Percentiles rank a stretch among this genome's conserved stretches.
phyloP scores from a whole-genome alignment of 2,113 vertebrate species.

The Stomatorhinus ivindoensis region DNA sequence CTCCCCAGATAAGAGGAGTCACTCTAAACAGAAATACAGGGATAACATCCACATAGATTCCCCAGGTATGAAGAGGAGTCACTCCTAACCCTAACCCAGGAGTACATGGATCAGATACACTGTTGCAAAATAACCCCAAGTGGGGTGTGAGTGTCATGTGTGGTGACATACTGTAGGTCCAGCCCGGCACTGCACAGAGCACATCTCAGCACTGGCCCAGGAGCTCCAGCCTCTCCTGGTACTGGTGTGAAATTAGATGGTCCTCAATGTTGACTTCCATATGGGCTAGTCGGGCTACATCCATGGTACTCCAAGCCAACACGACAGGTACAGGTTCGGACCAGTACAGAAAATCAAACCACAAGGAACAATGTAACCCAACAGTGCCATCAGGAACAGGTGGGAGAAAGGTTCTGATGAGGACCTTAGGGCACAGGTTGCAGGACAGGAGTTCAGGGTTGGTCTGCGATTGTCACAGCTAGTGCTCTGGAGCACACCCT shows the following conservation, averaged over 20 bases:
- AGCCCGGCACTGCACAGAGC: not conserved
- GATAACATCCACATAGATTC: constrained; percentile 10
- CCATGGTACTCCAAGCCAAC: not conserved
- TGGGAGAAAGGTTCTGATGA: not conserved
- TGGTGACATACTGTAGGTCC: not conserved
- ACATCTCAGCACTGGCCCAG: not conserved
- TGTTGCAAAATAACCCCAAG: not conserved
- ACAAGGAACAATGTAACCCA: not conserved
- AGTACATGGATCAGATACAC: constrained; percentile 7
- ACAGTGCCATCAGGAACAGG: not conserved
- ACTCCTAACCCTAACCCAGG: constrained; percentile 30
- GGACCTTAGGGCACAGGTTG: not conserved
- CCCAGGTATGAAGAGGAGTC: constrained; percentile 27
- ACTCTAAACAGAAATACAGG: constrained; percentile 28
- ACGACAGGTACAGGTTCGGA: not conserved
- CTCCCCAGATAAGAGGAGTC: not conserved
- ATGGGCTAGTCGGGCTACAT: not conserved
- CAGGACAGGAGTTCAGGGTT: not conserved
- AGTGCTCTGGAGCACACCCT: not conserved
- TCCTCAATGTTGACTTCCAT: not conserved
- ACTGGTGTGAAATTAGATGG: not conserved
- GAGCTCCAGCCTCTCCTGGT: not conserved
- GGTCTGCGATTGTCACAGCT: not conserved
- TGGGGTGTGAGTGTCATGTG: not conserved
- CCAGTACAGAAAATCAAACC: not conserved